Base-by-base conservation (phyloP, 2,797 vertebrate species). In the Scarus forsteni region DNA sequence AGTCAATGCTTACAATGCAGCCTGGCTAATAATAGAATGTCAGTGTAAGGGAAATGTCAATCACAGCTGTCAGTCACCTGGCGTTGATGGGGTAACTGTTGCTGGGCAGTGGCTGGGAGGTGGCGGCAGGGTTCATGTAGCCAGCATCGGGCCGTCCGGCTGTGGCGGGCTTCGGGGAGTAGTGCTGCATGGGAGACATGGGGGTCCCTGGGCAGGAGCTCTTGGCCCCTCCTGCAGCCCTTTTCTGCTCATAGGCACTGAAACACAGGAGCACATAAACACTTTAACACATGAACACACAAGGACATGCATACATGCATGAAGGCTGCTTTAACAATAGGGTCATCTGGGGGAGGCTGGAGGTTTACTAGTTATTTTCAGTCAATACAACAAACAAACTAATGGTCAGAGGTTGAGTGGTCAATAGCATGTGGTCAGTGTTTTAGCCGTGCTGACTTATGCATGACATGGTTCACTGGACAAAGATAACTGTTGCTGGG, bases 191-290 rank as follows among this genome's bases (percentile, higher is more conserved):
- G 0, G 93, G 92, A 9, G 96, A 95, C 92, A 96, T 95, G 59
- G 94, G 91, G 3, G 92, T 94, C 85, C 94, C 94, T 0, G 95
- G 94, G 86, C 84, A 94, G 51, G 96, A 95, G 83, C 92, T 94
- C 89, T 96, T 96, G 76, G 94, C 92, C 79, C 94, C 95, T 83
- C 93, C 91, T 64, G 87, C 84, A 75, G 91, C 90, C 93, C 96
- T 94, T 84, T 94, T 95, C 85, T 96, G 95, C 83, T 98, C 96
- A 87, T 96, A 98, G 96, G 97, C 97, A 97, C 96, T 98, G 87
- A 8, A 80, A 83, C 62, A 84, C 46, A 75, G 13, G 8, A 27
- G 12, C n/a, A 48, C 45, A 48, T 48, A 8, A n/a, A 48, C 42
- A n/a, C 45, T 16, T 48, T 48, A 48, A 48, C 45, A 62, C 38